Evolutionary conservation across 2,113 vertebrate genomes (phyloP).

Genomic region (Dolichallabes microphthalmus): DNA sequence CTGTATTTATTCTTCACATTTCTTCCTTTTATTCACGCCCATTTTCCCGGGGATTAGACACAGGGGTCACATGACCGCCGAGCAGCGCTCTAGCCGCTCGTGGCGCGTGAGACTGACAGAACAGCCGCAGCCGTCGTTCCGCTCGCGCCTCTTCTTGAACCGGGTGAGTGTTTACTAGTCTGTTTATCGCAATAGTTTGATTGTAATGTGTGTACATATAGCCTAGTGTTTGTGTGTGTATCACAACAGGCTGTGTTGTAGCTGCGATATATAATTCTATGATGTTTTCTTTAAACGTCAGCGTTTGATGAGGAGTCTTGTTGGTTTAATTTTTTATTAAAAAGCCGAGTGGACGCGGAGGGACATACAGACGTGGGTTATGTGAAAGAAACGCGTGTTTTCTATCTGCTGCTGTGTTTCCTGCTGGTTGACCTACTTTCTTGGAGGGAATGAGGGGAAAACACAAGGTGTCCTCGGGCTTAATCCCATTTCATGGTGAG

Average conservation of each 20-base stretch:
- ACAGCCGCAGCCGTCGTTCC: too few species aligned
- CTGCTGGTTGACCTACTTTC: slow-evolving; percentile 41
- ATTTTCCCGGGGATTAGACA: not conserved
- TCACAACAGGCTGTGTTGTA: not conserved
- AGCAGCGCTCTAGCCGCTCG: not conserved
- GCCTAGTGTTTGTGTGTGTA: not conserved
- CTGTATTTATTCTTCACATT: not conserved
- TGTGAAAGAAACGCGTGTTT: not conserved
- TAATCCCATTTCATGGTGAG: not conserved
- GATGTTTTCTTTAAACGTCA: not conserved
- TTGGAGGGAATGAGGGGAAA: not conserved
- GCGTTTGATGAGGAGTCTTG: not conserved
- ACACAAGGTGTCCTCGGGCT: not conserved
- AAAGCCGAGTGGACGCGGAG: not conserved
- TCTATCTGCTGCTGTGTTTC: not conserved
- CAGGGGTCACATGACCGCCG: not conserved
- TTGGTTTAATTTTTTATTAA: not conserved
- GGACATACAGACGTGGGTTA: not conserved
- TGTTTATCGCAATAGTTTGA: not conserved
- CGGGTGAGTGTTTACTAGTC: not conserved
- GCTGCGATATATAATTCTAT: not conserved
- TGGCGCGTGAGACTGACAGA: not conserved
- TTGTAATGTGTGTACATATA: not conserved
- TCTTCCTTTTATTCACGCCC: not conserved
- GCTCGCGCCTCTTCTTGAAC: not conserved